These are phyloP conservation scores for Trichonephila inaurata DNA, from an alignment of 1,140 invertebrate genomes.

Conservation along the genomic window DNA sequence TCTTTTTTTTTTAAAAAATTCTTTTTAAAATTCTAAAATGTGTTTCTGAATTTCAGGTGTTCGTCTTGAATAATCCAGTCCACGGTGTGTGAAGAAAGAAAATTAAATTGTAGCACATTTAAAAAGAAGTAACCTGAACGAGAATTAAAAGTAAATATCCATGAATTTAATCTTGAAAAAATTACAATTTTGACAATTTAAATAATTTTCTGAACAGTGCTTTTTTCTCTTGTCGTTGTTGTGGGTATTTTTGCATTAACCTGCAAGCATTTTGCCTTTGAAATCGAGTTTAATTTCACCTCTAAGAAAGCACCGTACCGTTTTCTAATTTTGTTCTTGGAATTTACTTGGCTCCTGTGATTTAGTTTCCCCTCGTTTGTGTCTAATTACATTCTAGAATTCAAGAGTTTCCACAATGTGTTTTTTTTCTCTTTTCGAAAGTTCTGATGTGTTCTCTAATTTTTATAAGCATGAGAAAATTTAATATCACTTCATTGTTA, in stretches of 20 bases:
- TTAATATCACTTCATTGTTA: background rate
- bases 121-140: too few species aligned
- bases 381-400: background rate
- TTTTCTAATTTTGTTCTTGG: background rate
- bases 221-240: background rate
- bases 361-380: conserved; percentile 2
- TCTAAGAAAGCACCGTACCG: background rate
- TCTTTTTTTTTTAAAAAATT: too few species aligned
- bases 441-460: background rate
- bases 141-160: background rate
- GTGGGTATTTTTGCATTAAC: background rate
- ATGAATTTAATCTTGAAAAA: background rate
- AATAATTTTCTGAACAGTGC: background rate
- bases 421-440: background rate
- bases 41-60: too few species aligned
- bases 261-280: background rate
- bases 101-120: too few species aligned
- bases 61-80: too few species aligned
- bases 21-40: too few species aligned
- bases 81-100: too few species aligned
- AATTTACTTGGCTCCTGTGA: background rate
- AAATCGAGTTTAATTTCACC: background rate
- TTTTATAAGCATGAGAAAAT: background rate
- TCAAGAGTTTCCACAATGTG: background rate
- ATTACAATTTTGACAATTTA: background rate